Evolutionary conservation across 2,797 vertebrate species (phyloP).

Genomic region (Pangasius sanitwongsei): DNA sequence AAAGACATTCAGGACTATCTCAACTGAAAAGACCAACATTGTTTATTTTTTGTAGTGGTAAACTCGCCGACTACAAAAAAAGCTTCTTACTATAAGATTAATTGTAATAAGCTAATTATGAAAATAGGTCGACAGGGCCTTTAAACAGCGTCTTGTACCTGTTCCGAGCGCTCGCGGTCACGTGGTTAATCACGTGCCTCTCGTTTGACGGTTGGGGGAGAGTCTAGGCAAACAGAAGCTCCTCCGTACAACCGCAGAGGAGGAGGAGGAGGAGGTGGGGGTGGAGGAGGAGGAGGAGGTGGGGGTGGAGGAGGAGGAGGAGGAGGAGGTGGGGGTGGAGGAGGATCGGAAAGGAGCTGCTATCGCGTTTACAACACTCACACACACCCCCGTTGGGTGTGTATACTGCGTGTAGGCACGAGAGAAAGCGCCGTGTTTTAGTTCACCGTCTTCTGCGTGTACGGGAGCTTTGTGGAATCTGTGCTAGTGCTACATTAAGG

Average conservation of each 20-base stretch:
- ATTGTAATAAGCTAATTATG: neutral
- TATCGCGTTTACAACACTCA: slow-evolving; percentile 20
- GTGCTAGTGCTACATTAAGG: neutral
- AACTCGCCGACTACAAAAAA: neutral
- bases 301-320: slow-evolving; percentile 44
- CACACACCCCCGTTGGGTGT: slow-evolving; percentile 49
- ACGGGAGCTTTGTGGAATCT: neutral
- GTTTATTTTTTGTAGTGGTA: neutral
- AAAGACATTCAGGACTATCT: neutral
- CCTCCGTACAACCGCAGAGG: slow-evolving; percentile 55
- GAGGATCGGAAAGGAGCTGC: slow-evolving; percentile 19
- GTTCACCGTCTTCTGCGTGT: neutral
- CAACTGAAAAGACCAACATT: neutral
- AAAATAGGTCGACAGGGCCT: neutral
- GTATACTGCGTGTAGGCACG: slow-evolving; percentile 46
- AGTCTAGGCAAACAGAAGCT: slow-evolving; percentile 54
- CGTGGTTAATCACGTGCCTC: slow-evolving; percentile 21
- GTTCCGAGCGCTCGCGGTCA: slow-evolving; percentile 23
- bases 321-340: slow-evolving; percentile 45
- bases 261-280: slow-evolving; percentile 35
- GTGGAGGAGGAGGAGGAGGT: slow-evolving; percentile 41
- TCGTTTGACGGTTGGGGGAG: slow-evolving; percentile 20
- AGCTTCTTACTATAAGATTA: neutral
- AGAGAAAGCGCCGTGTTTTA: slow-evolving; percentile 23
- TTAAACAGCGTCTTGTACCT: slow-evolving; percentile 15